phyloP scores from a whole-genome alignment of 1,140 invertebrate species.

The Caenorhabditis brenneri region DNA sequence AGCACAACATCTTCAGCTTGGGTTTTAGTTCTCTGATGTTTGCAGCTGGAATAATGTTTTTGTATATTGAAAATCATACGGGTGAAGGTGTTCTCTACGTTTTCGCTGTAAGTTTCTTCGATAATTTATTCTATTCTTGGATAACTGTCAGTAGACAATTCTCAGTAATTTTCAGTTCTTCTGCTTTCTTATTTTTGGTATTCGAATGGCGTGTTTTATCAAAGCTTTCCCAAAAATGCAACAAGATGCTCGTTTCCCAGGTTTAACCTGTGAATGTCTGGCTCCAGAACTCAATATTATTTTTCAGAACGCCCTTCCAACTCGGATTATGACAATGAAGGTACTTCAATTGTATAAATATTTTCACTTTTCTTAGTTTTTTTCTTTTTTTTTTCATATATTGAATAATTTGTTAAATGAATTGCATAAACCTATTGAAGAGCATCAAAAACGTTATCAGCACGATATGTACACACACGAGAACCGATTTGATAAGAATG shows the following conservation, averaged over 20 bases:
- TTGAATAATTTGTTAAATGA: background rate
- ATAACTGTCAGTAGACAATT: background rate
- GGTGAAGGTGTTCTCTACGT: slow-evolving; percentile 2
- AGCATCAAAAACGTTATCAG: slow-evolving; percentile 27
- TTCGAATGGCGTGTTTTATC: background rate
- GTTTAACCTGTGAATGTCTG: background rate
- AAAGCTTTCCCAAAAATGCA: background rate
- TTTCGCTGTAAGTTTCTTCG: background rate
- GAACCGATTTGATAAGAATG: background rate
- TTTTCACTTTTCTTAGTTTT: background rate
- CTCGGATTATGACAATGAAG: slow-evolving; percentile 2
- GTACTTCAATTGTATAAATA: background rate
- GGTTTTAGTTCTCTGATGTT: background rate
- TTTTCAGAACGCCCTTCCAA: background rate
- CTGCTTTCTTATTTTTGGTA: slow-evolving; percentile 4
- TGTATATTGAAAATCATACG: background rate
- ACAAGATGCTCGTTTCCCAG: background rate
- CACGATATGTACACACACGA: background rate
- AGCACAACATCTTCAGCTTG: background rate
- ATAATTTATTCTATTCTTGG: background rate
- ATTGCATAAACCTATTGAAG: slow-evolving; percentile 13
- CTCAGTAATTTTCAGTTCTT: background rate
- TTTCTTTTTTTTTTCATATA: background rate
- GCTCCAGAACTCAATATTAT: background rate
- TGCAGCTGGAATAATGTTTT: background rate